Conservation (phyloP, 2,888 invertebrate genomes). For the Limenitis camilla region DNA sequence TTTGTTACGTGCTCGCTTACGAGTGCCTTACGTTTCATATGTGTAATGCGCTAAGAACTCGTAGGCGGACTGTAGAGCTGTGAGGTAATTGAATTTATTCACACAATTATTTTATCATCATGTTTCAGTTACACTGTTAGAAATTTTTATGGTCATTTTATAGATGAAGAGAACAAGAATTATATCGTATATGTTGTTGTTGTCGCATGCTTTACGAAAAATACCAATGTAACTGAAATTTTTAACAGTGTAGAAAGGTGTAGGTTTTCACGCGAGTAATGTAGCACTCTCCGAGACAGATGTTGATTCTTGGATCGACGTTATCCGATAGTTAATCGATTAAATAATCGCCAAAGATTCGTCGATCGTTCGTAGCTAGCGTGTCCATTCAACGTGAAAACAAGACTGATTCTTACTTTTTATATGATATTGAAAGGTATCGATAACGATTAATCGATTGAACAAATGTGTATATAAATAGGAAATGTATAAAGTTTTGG, state of each 20-base stretch:
- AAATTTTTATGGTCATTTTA: too few species aligned
- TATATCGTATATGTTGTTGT: too few species aligned
- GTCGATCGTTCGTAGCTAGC: conserved; percentile 39
- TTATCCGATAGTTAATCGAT: conserved; percentile 20
- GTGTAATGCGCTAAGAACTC: too few species aligned
- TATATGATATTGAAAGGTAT: conserved; percentile 53
- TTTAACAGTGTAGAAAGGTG: background rate
- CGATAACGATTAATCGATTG: conserved; percentile 22
- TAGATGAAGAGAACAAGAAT: too few species aligned
- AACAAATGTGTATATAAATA: conserved; percentile 51
- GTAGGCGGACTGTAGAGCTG: background rate
- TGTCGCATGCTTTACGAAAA: too few species aligned
- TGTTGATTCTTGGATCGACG: conserved; percentile 44
- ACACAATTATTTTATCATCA: too few species aligned
- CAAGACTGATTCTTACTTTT: conserved; percentile 70
- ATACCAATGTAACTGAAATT: too few species aligned
- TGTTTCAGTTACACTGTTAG: too few species aligned
- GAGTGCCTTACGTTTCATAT: background rate
- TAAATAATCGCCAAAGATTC: conserved; percentile 53
- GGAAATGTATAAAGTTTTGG: conserved; percentile 24
- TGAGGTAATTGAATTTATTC: too few species aligned
- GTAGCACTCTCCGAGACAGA: conserved; percentile 36
- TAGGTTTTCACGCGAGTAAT: conserved; percentile 8
- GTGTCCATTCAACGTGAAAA: conserved; percentile 41
- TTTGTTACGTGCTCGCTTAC: background rate